Conservation (phyloP, 2,888 invertebrate species). For the Atethmia centrago region DNA sequence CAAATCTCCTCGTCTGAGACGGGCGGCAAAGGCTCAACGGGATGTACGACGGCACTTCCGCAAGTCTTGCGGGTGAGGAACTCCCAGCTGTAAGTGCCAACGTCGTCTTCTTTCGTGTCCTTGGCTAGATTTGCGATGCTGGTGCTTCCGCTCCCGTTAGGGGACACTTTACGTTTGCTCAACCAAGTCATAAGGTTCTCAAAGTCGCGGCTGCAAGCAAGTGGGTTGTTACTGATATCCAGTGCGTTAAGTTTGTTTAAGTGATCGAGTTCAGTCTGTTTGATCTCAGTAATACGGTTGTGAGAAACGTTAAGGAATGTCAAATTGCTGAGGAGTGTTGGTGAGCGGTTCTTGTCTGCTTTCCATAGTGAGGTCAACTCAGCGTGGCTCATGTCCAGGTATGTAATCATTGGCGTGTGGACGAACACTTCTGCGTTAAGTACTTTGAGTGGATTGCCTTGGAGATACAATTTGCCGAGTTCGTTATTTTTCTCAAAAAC, state of each 20-base stretch:
- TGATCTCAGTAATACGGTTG: slow-evolving; percentile 91
- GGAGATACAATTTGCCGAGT: slow-evolving; percentile 92
- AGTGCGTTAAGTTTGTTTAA: slow-evolving; percentile 90
- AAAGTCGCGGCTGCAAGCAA: slow-evolving; percentile 93
- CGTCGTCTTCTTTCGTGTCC: slow-evolving; percentile 80
- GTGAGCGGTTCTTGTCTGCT: slow-evolving; percentile 85
- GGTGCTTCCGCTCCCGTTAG: slow-evolving; percentile 83
- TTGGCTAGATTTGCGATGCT: slow-evolving; percentile 84
- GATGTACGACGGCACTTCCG: slow-evolving; percentile 78
- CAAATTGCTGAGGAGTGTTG: slow-evolving; percentile 88
- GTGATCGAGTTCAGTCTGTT: slow-evolving; percentile 90
- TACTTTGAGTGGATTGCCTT: slow-evolving; percentile 93
- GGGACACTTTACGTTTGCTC: slow-evolving; percentile 90
- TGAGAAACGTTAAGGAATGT: slow-evolving; percentile 91
- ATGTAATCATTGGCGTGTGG: slow-evolving; percentile 91
- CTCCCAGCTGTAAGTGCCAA: slow-evolving; percentile 85
- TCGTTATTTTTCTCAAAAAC: slow-evolving; percentile 93
- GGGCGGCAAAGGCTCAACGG: slow-evolving; percentile 79
- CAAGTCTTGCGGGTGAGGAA: slow-evolving; percentile 86
- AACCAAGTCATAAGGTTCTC: slow-evolving; percentile 92
- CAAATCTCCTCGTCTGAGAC: slow-evolving; percentile 88
- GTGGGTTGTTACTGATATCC: slow-evolving; percentile 92
- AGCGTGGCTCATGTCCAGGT: slow-evolving; percentile 93
- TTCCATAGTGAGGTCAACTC: slow-evolving; percentile 92
- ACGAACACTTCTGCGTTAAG: slow-evolving; percentile 93